Base-by-base conservation (phyloP, 1,140 invertebrate genomes). In the Danaus melanippus region DNA sequence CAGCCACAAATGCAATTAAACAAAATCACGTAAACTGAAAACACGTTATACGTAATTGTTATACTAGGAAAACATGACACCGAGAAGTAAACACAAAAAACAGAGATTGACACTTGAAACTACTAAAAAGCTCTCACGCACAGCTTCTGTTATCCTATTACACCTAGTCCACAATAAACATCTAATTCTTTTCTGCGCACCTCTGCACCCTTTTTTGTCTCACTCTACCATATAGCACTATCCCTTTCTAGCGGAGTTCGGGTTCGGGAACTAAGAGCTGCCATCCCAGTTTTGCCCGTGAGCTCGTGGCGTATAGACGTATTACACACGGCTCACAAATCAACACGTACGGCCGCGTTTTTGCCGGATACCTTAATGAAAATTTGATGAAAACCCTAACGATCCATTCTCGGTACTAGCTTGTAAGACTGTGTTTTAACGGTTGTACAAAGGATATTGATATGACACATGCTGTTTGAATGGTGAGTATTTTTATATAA, bases 151-250 rank as follows among this genome's bases (percentile, higher is more conserved):
- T 81, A 79, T 80, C 79, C 79, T 69, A 80, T 81, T 83, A 83
- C 79, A 76, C 70, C 73, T 76, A 77, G 70, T 71, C 80, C 76
- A 84, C 69, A 79, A 84, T 84, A 83, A 83, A 81, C 82, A 82
- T 84, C 77, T 79, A 82, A 84, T 85, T 85, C 78, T 83, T 85
- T 81, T 74, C 76, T 85, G 78, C 82, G 79, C 81, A 82, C 79
- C 79, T 83, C 76, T 81, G 78, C 76, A 77, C 73, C 71, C 64
- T 69, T 62, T 48, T 59, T 54, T 51, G 50, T 81, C 76, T 45
- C 68, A 49, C 42, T 79, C 68, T 7, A 42, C 1, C 69, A 39
- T 8, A 67, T 71, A 65, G 10, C 12, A n/a, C 56, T 42, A 45
- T 79, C 72, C 66, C 64, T 52, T 49, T 79, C 63, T 54, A 54